Evolutionary conservation across 1,140 invertebrate genomes (phyloP).

Genomic region (Eriosoma lanigerum): DNA sequence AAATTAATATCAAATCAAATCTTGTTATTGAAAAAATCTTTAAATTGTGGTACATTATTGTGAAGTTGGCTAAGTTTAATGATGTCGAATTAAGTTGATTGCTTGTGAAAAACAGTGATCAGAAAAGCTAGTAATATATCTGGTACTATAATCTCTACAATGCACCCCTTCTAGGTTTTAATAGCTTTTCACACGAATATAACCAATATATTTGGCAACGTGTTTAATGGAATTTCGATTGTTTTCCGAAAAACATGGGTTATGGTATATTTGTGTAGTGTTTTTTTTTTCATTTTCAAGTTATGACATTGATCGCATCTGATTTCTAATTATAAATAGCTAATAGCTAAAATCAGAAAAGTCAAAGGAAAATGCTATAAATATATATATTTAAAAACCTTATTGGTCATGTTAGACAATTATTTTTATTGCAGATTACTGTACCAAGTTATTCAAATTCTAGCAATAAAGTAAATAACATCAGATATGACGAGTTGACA

Average conservation of each 20-base stretch:
- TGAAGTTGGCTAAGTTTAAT: conserved; percentile 21
- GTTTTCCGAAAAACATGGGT: conserved; percentile 1
- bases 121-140: conserved; percentile 29
- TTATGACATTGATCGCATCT: neutral
- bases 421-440: too few relatives aligned
- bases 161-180: conserved; percentile 13
- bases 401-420: too few relatives aligned
- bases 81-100: conserved; percentile 31
- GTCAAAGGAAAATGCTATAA: too few relatives aligned
- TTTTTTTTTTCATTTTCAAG: too few relatives aligned
- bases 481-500: too few relatives aligned
- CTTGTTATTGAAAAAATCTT: neutral
- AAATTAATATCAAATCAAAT: neutral
- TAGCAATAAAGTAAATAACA: too few relatives aligned
- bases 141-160: conserved; percentile 19
- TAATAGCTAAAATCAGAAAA: neutral
- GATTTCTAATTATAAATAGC: neutral
- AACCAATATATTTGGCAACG: conserved; percentile 3
- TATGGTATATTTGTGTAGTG: too few relatives aligned
- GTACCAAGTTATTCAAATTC: too few relatives aligned
- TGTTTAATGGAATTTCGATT: neutral
- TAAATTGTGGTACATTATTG: neutral
- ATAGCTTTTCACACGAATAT: conserved; percentile 41
- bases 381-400: too few relatives aligned
- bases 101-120: neutral